phyloP scores from a whole-genome alignment of 2,797 vertebrate genomes.

The Heterohyrax brucei region DNA sequence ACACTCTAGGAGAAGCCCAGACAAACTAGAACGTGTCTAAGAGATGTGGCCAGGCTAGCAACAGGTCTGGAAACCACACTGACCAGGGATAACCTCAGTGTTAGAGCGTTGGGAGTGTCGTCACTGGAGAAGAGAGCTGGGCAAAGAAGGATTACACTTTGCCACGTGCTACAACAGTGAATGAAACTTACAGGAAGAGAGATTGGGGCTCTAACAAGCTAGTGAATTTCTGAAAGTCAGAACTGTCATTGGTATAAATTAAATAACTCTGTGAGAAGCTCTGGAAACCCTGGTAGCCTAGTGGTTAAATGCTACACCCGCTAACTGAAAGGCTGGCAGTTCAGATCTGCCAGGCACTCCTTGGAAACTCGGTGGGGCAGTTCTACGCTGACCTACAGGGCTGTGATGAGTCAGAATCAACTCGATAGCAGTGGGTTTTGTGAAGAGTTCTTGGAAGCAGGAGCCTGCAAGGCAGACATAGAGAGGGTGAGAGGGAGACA shows the following conservation, averaged over 20 bases:
- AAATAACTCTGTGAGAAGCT: not conserved
- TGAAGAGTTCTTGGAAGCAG: too few relatives aligned
- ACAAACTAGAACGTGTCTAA: not conserved
- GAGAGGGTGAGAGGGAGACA: too few relatives aligned
- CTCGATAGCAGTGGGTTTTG: too few relatives aligned
- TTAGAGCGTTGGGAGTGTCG: not conserved
- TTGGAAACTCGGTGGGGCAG: too few relatives aligned
- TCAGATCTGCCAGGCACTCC: too few relatives aligned
- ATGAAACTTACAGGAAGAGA: not conserved
- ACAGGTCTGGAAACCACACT: not conserved
- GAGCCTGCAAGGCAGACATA: too few relatives aligned
- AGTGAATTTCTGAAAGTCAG: slow-evolving; percentile 48
- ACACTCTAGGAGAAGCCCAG: not conserved
- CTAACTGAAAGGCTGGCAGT: too few relatives aligned
- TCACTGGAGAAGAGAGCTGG: not conserved
- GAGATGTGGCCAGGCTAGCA: not conserved
- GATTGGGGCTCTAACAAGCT: not conserved
- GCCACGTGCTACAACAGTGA: not conserved
- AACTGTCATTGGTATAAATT: not conserved
- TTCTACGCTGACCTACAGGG: too few relatives aligned
- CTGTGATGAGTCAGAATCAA: too few relatives aligned
- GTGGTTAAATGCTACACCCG: too few relatives aligned
- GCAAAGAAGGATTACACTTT: not conserved
- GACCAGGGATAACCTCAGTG: not conserved
- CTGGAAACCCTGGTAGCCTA: too few relatives aligned